phyloP scores from a whole-genome alignment of 2,888 invertebrate genomes.

The Melinaea marsaeus region DNA sequence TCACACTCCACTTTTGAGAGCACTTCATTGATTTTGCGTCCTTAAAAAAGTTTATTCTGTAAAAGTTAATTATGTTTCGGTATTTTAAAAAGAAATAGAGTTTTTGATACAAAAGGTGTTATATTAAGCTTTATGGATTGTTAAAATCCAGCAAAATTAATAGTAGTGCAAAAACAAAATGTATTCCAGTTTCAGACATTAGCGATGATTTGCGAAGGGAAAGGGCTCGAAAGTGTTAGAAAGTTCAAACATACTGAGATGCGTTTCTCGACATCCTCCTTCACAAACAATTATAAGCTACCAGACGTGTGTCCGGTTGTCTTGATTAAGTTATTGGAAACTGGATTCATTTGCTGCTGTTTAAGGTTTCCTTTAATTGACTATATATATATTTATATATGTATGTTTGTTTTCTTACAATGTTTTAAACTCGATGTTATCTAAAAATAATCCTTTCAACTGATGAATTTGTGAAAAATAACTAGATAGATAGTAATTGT shows the following conservation, averaged over 20 bases:
- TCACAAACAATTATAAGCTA: constrained; percentile 8
- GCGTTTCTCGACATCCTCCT: constrained; percentile 21
- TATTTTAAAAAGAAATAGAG: not conserved
- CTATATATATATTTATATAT: too few species aligned
- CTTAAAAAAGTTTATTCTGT: constrained; percentile 12
- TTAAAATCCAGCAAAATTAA: too few species aligned
- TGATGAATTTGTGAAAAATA: too few species aligned
- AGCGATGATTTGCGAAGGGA: constrained; percentile 23
- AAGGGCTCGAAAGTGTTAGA: constrained; percentile 36
- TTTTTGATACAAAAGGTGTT: not conserved
- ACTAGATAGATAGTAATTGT: not conserved
- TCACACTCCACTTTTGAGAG: constrained; percentile 6
- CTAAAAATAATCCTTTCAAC: too few species aligned
- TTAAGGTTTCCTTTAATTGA: too few species aligned
- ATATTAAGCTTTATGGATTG: too few species aligned
- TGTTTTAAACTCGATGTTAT: too few species aligned
- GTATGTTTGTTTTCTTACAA: too few species aligned
- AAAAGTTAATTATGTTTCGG: not conserved
- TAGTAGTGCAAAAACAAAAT: not conserved
- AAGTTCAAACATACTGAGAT: constrained; percentile 30
- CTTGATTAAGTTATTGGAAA: not conserved
- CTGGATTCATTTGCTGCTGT: too few species aligned
- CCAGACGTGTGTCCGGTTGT: not conserved
- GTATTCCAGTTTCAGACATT: not conserved
- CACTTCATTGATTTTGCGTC: constrained; percentile 20